These are phyloP conservation scores for Saccostrea glomerata DNA, from an alignment of 1,140 invertebrate genomes.

Conservation along the genomic window DNA sequence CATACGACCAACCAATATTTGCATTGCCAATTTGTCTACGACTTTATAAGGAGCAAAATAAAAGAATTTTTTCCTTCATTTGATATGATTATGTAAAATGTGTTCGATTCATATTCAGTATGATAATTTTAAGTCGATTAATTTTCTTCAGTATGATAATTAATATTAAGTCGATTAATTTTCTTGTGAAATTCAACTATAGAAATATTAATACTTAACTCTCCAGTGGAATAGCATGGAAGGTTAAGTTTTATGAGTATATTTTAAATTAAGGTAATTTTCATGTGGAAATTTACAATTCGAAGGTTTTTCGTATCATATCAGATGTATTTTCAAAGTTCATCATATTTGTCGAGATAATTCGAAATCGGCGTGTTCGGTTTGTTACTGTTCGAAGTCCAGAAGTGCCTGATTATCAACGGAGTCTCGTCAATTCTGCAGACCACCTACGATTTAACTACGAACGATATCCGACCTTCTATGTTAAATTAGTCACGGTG, in stretches of 20 bases:
- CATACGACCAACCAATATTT: too few relatives aligned
- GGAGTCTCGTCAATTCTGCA: background rate
- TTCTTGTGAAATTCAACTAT: too few relatives aligned
- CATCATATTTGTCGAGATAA: background rate
- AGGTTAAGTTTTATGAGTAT: background rate
- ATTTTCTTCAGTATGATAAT: too few relatives aligned
- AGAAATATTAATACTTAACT: too few relatives aligned
- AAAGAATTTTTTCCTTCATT: too few relatives aligned
- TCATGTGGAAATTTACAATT: too few relatives aligned
- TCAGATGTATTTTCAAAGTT: background rate
- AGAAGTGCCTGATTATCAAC: background rate
- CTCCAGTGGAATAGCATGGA: background rate
- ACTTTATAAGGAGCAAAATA: too few relatives aligned
- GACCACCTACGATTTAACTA: slow-evolving; percentile 23
- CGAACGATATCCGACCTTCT: background rate
- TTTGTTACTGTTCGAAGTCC: background rate
- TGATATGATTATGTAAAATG: too few relatives aligned
- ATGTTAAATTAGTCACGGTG: slow-evolving; percentile 1
- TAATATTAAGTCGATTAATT: too few relatives aligned
- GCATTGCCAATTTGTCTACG: too few relatives aligned
- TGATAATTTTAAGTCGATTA: background rate
- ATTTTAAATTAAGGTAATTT: background rate
- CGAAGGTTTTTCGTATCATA: background rate
- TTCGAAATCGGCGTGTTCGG: background rate
- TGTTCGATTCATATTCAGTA: background rate